Evolutionary conservation across 2,888 invertebrate genomes (phyloP).

Genomic region (Bombylius discolor): DNA sequence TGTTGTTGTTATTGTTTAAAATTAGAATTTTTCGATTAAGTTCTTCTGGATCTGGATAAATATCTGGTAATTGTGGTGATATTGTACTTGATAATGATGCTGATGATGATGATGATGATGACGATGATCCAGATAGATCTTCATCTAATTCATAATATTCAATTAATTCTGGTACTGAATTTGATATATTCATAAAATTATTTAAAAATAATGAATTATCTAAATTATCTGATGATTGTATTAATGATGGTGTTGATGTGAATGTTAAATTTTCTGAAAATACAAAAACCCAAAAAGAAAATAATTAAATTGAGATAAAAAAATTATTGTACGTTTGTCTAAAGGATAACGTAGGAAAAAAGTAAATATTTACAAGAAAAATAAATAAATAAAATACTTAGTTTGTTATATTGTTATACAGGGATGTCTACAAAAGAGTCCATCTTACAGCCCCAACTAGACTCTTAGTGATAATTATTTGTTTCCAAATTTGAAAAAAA

Average conservation of each 20-base stretch:
- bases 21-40: slow-evolving; percentile 12
- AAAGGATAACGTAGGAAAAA: too few species aligned
- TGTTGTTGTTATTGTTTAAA: not conserved
- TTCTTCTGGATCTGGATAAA: slow-evolving; percentile 18
- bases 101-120: not conserved
- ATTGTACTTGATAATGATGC: slow-evolving; percentile 3
- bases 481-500: too few species aligned
- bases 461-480: too few species aligned
- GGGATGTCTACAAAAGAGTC: too few species aligned
- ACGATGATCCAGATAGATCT: not conserved
- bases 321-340: too few species aligned
- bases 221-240: not conserved
- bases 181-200: slow-evolving; percentile 13
- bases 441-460: too few species aligned
- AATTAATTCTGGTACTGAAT: slow-evolving; percentile 13
- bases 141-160: slow-evolving; percentile 15
- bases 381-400: too few species aligned
- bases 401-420: too few species aligned
- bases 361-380: too few species aligned
- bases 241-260: not conserved
- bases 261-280: not conserved
- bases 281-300: too few species aligned
- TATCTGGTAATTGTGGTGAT: slow-evolving; percentile 8
- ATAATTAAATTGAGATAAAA: too few species aligned
- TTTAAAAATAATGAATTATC: slow-evolving; percentile 3